These are phyloP conservation scores for Allophyes oxyacanthae DNA, from an alignment of 2,888 invertebrate species.

Conservation along the genomic window DNA sequence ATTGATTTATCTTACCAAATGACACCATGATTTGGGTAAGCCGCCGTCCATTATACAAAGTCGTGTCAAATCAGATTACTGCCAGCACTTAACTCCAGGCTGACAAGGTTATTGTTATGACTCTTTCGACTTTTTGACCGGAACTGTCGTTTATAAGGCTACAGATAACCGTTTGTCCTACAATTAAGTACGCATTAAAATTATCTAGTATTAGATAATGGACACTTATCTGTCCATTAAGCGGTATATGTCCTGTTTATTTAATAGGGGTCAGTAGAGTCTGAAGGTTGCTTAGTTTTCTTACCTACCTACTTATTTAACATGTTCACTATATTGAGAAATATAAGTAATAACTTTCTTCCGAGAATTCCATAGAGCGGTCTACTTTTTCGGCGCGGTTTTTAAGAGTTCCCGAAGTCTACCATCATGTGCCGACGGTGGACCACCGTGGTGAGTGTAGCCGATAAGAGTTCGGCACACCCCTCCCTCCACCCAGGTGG, in stretches of 20 bases:
- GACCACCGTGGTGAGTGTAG: too few species aligned
- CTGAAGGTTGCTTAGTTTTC: too few species aligned
- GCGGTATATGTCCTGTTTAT: constrained; percentile 4
- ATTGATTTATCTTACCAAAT: constrained; percentile 28
- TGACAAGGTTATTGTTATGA: constrained; percentile 13
- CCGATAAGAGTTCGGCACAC: too few species aligned
- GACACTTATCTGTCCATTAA: constrained; percentile 43
- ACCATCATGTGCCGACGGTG: too few species aligned
- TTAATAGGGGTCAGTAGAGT: not conserved
- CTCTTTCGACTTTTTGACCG: constrained; percentile 14
- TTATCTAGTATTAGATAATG: constrained; percentile 36
- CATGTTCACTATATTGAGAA: too few species aligned
- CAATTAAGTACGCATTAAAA: constrained; percentile 41
- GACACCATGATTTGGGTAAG: constrained; percentile 24
- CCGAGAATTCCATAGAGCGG: too few species aligned
- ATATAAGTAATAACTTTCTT: too few species aligned
- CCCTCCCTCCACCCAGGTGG: too few species aligned
- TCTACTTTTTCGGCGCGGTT: too few species aligned
- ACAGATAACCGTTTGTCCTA: constrained; percentile 18
- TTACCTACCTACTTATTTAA: too few species aligned
- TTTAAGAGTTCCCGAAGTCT: too few species aligned
- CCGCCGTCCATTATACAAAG: constrained; percentile 26
- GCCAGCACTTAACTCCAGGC: constrained; percentile 17
- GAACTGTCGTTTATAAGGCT: constrained; percentile 12
- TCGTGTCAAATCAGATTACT: constrained; percentile 15